Percentiles rank a stretch among this genome's conserved stretches.
Evolutionary conservation across 2,113 vertebrate genomes (phyloP).

Genomic region (Danio rerio): GRCz12tu NC_133187.1:34576501-34577000

Average conservation of each 20-base stretch:
- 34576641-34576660: background rate
- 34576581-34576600: background rate
- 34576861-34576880: slow-evolving; percentile 58
- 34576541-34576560: background rate
- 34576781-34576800: slow-evolving; percentile 48
- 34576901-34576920: slow-evolving; percentile 29
- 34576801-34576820: slow-evolving; percentile 50
- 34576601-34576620: slow-evolving; percentile 20
- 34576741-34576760: slow-evolving; percentile 53
- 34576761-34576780: slow-evolving; percentile 56
- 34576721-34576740: slow-evolving; percentile 29
- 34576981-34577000: slow-evolving; percentile 26
- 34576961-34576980: slow-evolving; percentile 13
- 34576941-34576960: slow-evolving; percentile 36
- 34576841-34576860: slow-evolving; percentile 52
- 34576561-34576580: background rate
- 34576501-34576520: too few relatives aligned
- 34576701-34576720: slow-evolving; percentile 41
- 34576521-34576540: too few relatives aligned
- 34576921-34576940: slow-evolving; percentile 37
- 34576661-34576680: slow-evolving; percentile 35
- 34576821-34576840: slow-evolving; percentile 60
- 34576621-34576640: slow-evolving; percentile 5
- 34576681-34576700: slow-evolving; percentile 40
- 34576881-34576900: slow-evolving; percentile 52